Percentiles rank a stretch among this genome's conserved stretches.
Conservation (phyloP, 2,797 vertebrate species). For the Coluber constrictor region DNA sequence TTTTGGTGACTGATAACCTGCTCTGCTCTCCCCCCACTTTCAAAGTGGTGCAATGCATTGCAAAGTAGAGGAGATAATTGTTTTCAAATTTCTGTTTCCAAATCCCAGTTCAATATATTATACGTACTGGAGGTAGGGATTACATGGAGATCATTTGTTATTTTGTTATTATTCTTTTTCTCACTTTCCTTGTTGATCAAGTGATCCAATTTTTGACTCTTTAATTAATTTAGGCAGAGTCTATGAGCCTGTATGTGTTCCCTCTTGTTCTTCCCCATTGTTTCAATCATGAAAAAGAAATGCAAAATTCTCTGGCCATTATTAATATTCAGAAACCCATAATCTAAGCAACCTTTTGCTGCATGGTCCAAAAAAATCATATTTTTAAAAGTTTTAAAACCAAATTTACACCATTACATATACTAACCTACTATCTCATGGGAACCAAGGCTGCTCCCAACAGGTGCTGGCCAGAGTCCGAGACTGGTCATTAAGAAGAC, state of each 20-base stretch:
- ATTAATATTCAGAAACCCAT: no score
- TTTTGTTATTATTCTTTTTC: background rate
- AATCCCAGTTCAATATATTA: background rate
- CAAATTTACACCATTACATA: no score
- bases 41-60: background rate
- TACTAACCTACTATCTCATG: no score
- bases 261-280: no score
- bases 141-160: background rate
- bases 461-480: no score
- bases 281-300: no score
- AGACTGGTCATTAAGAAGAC: no score
- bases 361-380: no score
- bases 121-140: background rate
- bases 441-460: no score
- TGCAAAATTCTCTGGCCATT: no score
- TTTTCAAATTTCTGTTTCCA: background rate
- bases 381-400: no score
- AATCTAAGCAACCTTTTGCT: no score
- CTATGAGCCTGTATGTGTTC: background rate
- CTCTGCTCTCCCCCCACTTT: background rate
- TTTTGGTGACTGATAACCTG: background rate
- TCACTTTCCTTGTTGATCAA: background rate
- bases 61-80: background rate
- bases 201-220: background rate
- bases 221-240: background rate